A percentile compares a stretch with the other conserved stretches of the same genome.
Conservation (phyloP, 2,888 invertebrate genomes). For the Anaspis maculata region DNA sequence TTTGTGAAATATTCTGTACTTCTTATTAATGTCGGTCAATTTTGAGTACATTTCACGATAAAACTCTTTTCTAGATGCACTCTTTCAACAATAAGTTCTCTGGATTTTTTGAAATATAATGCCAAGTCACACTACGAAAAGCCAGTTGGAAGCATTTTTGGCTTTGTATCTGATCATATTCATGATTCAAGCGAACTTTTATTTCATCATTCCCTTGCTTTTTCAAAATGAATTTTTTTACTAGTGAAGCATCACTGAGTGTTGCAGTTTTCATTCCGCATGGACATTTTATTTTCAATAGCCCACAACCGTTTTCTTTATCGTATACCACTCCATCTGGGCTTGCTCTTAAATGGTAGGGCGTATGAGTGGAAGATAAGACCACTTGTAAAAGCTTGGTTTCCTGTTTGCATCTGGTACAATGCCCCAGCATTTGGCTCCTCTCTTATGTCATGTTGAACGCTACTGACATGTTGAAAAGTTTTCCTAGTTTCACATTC, state of each 20-base stretch:
- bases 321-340: too few species aligned
- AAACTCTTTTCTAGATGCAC: not conserved
- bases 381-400: not conserved
- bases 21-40: too few species aligned
- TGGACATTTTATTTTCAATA: conserved; percentile 1
- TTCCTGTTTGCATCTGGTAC: not conserved
- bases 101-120: not conserved
- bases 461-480: not conserved
- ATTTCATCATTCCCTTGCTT: too few species aligned
- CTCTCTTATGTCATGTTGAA: not conserved
- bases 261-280: too few species aligned
- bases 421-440: not conserved
- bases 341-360: conserved; percentile 2
- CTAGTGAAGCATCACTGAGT: too few species aligned
- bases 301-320: not conserved
- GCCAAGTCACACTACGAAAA: not conserved
- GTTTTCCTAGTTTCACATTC: not conserved
- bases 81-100: not conserved
- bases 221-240: too few species aligned
- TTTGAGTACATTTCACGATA: too few species aligned
- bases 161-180: conserved; percentile 1
- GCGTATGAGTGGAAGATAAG: not conserved
- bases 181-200: conserved; percentile 3
- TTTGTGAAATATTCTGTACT: too few species aligned
- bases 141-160: conserved; percentile 2